Conservation (phyloP, 2,797 vertebrate genomes). For the Lepilemur ruficaudatus region DNA sequence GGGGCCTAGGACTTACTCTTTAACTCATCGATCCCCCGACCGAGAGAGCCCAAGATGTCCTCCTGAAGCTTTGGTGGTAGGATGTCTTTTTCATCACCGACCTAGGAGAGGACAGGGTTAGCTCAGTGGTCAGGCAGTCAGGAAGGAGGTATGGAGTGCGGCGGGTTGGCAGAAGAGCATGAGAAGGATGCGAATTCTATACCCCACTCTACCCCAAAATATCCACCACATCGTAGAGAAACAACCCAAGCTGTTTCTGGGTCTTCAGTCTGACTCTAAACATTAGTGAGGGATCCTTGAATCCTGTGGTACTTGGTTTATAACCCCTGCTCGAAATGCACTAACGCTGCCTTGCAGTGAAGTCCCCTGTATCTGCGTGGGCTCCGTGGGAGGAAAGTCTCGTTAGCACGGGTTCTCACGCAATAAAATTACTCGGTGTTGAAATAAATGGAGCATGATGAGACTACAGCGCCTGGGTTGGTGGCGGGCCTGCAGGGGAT, state of each 20-base stretch:
- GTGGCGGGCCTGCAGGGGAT: background rate
- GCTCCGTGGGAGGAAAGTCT: background rate
- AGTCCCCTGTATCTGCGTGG: background rate
- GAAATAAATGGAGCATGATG: background rate
- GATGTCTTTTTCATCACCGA: constrained; percentile 92
- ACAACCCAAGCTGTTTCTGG: background rate
- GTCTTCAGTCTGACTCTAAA: background rate
- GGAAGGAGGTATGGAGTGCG: background rate
- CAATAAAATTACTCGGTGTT: background rate
- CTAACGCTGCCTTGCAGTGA: background rate
- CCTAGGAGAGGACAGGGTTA: constrained; percentile 80
- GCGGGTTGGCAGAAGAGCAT: background rate
- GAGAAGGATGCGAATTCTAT: background rate
- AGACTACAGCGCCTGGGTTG: background rate
- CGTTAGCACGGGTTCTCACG: background rate
- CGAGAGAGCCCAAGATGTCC: constrained; percentile 89
- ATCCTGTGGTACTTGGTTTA: background rate
- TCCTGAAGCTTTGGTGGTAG: constrained; percentile 91
- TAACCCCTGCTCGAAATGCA: background rate
- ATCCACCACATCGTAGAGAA: background rate
- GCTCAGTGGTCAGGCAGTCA: background rate
- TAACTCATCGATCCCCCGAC: constrained; percentile 75
- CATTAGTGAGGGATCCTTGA: background rate
- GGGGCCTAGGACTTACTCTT: constrained; percentile 79
- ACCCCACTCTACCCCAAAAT: background rate